phyloP scores from a whole-genome alignment of 2,797 vertebrate species.

The Lithobates sylvaticus region DNA sequence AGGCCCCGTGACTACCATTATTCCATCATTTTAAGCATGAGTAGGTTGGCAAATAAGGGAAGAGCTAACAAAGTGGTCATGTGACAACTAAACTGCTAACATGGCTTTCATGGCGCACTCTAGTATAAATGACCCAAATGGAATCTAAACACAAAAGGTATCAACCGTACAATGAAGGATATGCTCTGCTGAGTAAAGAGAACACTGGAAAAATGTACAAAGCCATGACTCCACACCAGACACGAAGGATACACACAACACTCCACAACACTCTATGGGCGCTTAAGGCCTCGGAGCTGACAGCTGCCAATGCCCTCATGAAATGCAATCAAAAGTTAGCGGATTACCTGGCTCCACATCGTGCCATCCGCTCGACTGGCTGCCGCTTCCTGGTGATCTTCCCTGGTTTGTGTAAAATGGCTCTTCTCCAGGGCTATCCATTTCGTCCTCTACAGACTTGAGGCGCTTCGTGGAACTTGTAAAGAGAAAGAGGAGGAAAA shows the following conservation, averaged over 20 bases:
- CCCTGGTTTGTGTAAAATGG: slow-evolving; percentile 94
- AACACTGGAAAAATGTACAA: background rate
- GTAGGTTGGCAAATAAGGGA: no score
- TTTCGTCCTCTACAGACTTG: slow-evolving; percentile 98
- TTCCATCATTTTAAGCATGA: no score
- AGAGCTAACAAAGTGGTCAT: no score
- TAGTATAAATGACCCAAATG: slow-evolving; percentile 8
- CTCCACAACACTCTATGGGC: background rate
- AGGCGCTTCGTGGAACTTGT: slow-evolving; percentile 96
- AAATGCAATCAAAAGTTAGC: background rate
- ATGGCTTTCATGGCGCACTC: no score
- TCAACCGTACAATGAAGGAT: background rate
- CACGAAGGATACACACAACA: background rate
- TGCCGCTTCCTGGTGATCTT: slow-evolving; percentile 92
- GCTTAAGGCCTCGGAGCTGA: background rate
- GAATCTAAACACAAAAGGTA: background rate
- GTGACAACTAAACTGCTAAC: background rate
- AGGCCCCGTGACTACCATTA: no score
- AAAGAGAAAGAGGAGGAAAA: background rate
- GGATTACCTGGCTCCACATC: slow-evolving; percentile 96
- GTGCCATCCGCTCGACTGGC: slow-evolving; percentile 96
- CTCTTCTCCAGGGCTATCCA: slow-evolving; percentile 97
- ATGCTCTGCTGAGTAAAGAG: background rate
- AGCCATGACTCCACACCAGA: background rate
- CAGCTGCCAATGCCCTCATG: background rate